phyloP scores from a whole-genome alignment of 1,140 invertebrate species.

The Diorhabda carinulata region DNA sequence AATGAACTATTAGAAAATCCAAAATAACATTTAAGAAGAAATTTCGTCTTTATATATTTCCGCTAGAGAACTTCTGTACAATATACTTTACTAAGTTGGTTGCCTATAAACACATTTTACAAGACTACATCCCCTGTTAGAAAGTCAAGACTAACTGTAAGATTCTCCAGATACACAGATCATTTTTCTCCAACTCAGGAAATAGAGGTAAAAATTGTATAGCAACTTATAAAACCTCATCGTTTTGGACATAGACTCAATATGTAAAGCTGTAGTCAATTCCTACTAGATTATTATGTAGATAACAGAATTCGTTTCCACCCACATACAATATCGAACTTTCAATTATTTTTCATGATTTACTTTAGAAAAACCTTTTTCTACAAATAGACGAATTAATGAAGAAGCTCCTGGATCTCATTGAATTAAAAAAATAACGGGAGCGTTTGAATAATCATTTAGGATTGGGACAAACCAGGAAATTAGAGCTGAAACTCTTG shows the following conservation, averaged over 20 bases:
- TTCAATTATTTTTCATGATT: conserved; percentile 49
- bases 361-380: conserved; percentile 61
- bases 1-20: too few species aligned
- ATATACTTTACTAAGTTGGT: too few species aligned
- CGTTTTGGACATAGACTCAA: conserved; percentile 59
- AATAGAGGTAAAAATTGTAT: conserved; percentile 72
- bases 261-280: conserved; percentile 73
- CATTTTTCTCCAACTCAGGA: conserved; percentile 60
- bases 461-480: conserved; percentile 75
- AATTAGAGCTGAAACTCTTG: conserved; percentile 62
- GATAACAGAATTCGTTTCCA: conserved; percentile 65
- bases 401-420: conserved; percentile 70
- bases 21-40: too few species aligned
- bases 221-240: conserved; percentile 60
- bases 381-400: conserved; percentile 67
- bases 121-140: too few species aligned
- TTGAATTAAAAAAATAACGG: conserved; percentile 72
- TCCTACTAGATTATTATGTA: conserved; percentile 85
- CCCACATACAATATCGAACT: conserved; percentile 66
- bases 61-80: too few species aligned
- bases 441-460: conserved; percentile 50
- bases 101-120: too few species aligned
- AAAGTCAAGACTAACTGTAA: conserved; percentile 54
- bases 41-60: too few species aligned
- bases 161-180: conserved; percentile 81